These are phyloP conservation scores for Mormoops blainvillei DNA, from an alignment of 2,113 vertebrate genomes.

Conservation along the genomic window DNA sequence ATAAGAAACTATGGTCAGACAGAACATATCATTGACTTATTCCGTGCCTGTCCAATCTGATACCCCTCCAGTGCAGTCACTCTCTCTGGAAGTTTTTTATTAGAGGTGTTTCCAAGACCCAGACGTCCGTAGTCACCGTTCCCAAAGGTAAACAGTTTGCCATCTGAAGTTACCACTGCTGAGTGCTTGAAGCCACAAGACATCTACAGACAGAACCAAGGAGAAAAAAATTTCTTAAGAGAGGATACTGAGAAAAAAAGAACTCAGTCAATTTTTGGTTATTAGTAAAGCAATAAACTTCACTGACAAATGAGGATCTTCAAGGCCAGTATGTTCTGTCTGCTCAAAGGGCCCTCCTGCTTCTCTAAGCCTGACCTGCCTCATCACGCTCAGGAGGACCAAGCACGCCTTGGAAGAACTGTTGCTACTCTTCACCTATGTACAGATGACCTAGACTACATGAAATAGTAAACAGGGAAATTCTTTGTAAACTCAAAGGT, in stretches of 20 bases:
- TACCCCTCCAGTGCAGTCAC: constrained; percentile 87
- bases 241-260: not conserved
- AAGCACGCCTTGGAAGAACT: not conserved
- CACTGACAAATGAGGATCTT: constrained; percentile 4
- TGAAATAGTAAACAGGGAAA: not conserved
- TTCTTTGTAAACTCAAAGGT: not conserved
- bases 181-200: constrained; percentile 90
- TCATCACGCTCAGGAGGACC: not conserved
- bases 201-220: constrained; percentile 78
- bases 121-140: constrained; percentile 88
- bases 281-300: not conserved
- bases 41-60: constrained; percentile 87
- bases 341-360: not conserved
- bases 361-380: not conserved
- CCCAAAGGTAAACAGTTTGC: constrained; percentile 87
- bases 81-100: constrained; percentile 88
- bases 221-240: not conserved
- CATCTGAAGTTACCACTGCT: constrained; percentile 88
- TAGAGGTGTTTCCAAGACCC: constrained; percentile 88
- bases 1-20: not conserved
- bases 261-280: not conserved
- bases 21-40: constrained; percentile 18
- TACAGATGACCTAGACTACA: not conserved
- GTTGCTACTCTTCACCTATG: not conserved
- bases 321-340: not conserved